Conservation (phyloP, 64 coral and sea anemone species). For the Montipora sp. region DNA sequence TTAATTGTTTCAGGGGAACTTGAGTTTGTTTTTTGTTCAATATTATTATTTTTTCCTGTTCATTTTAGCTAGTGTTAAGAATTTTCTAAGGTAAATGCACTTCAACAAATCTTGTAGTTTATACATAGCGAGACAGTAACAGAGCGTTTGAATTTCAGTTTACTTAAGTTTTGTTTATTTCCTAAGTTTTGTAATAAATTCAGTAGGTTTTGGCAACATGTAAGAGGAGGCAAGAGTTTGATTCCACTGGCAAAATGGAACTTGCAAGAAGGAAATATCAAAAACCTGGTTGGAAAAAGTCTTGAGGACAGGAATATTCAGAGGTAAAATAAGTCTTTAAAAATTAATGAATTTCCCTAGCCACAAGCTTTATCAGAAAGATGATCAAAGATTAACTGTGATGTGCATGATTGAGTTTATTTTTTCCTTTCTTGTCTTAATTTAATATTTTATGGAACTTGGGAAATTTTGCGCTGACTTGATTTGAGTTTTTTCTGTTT, state of each 20-base stretch:
- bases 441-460: slow-evolving; percentile 33
- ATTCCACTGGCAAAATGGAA: slow-evolving; percentile 11
- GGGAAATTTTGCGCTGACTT: background rate
- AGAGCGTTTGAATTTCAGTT: slow-evolving; percentile 34
- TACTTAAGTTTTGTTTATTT: slow-evolving; percentile 44
- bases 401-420: slow-evolving; percentile 16
- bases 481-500: background rate
- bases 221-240: background rate
- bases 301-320: slow-evolving; percentile 9
- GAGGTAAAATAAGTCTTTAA: slow-evolving; percentile 36
- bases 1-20: slow-evolving; percentile 42
- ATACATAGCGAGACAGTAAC: background rate
- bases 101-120: slow-evolving; percentile 29
- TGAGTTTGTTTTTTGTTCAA: slow-evolving; percentile 15
- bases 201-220: slow-evolving; percentile 5
- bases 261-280: slow-evolving; percentile 7
- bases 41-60: background rate
- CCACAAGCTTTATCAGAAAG: slow-evolving; percentile 48
- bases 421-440: slow-evolving; percentile 5
- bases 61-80: slow-evolving; percentile 26
- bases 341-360: slow-evolving; percentile 48
- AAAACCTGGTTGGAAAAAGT: slow-evolving; percentile 42
- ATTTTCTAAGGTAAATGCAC: slow-evolving; percentile 36
- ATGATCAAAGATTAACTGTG: slow-evolving; percentile 42
- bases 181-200: slow-evolving; percentile 22